Conservation (phyloP, 2,888 invertebrate genomes). For the Mesorhabditis sp. region DNA sequence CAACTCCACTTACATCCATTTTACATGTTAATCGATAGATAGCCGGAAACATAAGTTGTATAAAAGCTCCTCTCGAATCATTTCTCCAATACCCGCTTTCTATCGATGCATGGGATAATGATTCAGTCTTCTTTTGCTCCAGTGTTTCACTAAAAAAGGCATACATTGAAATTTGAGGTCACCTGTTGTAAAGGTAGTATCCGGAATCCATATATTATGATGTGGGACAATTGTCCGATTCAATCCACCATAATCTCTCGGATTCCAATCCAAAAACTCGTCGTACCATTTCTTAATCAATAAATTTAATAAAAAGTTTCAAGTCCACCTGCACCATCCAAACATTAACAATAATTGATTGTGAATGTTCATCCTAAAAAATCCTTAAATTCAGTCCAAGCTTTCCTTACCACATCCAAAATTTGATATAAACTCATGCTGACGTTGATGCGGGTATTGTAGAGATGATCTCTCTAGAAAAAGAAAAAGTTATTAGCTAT, state of each 20-base stretch:
- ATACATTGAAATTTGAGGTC: background rate
- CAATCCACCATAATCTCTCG: conserved; percentile 56
- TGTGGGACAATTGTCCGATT: conserved; percentile 57
- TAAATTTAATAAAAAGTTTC: conserved; percentile 8
- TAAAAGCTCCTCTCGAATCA: conserved; percentile 39
- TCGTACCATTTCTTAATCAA: conserved; percentile 60
- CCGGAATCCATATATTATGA: conserved; percentile 56
- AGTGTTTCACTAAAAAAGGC: conserved; percentile 41
- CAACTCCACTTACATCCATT: conserved; percentile 41
- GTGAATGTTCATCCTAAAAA: conserved; percentile 50
- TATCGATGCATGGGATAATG: conserved; percentile 52
- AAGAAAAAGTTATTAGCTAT: background rate
- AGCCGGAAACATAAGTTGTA: conserved; percentile 56
- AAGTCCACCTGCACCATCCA: conserved; percentile 53
- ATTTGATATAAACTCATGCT: conserved; percentile 63
- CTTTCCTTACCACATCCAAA: conserved; percentile 60
- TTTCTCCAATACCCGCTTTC: conserved; percentile 51
- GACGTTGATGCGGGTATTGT: conserved; percentile 60
- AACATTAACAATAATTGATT: conserved; percentile 53
- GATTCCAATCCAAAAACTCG: conserved; percentile 61
- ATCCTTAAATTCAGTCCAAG: background rate
- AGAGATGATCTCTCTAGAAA: conserved; percentile 28
- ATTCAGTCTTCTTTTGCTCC: conserved; percentile 54
- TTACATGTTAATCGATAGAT: conserved; percentile 54
- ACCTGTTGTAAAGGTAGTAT: conserved; percentile 56